Evolutionary conservation across 2,888 invertebrate genomes (phyloP).

Genomic region (Hirtodrosophila confusa): DNA sequence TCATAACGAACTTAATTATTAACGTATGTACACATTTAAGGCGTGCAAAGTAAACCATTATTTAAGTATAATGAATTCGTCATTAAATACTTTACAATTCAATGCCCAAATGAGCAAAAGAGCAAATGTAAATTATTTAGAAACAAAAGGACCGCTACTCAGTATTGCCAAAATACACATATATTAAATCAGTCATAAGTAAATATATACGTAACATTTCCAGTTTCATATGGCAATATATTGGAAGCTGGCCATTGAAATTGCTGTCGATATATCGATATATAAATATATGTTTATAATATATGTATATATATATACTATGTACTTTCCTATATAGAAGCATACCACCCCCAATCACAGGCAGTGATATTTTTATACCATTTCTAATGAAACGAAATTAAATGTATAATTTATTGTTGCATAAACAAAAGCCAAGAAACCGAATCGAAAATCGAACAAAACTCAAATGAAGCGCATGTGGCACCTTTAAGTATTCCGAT

Average conservation of each 20-base stretch:
- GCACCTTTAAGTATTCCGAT: conserved; percentile 74
- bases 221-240: conserved; percentile 26
- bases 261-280: conserved; percentile 15
- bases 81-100: conserved; percentile 29
- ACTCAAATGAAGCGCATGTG: conserved; percentile 63
- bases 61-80: conserved; percentile 24
- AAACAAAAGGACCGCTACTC: conserved; percentile 4
- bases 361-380: conserved; percentile 54
- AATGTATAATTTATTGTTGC: conserved; percentile 80
- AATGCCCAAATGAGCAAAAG: not conserved
- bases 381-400: conserved; percentile 72
- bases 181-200: conserved; percentile 1
- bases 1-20: too few species aligned
- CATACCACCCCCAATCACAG: conserved; percentile 45
- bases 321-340: conserved; percentile 13
- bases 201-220: conserved; percentile 32
- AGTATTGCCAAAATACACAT: not conserved
- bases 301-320: not conserved
- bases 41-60: not conserved
- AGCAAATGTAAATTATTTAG: conserved; percentile 29
- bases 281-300: not conserved
- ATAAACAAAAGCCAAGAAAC: conserved; percentile 76
- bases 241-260: conserved; percentile 4
- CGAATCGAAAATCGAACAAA: conserved; percentile 65
- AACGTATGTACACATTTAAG: not conserved